Evolutionary conservation across 2,113 vertebrate species (phyloP).

Genomic region (Poicephalus gulielmi): DNA sequence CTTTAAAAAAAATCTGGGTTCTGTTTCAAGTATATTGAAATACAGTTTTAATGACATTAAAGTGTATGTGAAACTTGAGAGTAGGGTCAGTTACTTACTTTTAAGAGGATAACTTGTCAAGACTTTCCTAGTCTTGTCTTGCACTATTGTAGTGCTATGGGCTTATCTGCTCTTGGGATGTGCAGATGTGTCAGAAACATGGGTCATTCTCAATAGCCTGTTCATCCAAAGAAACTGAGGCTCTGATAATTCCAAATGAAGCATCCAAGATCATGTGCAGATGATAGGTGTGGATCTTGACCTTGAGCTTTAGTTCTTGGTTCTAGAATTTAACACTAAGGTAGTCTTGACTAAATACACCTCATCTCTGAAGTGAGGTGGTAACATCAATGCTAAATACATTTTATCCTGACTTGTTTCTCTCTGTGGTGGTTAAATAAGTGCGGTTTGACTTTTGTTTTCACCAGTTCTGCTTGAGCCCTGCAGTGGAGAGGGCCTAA

Average conservation of each 20-base stretch:
- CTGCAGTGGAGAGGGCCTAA: neutral
- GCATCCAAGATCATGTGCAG: neutral
- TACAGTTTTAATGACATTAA: neutral
- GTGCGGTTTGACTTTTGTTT: neutral
- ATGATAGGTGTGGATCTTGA: neutral
- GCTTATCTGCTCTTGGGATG: neutral
- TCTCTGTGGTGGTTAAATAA: neutral
- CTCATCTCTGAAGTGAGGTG: neutral
- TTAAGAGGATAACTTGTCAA: neutral
- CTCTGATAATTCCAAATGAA: neutral
- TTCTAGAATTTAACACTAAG: neutral
- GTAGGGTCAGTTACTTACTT: neutral
- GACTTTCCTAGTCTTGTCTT: neutral
- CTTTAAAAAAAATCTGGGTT: neutral
- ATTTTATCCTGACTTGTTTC: neutral
- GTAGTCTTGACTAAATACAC: neutral
- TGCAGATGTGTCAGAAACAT: neutral
- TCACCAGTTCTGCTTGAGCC: neutral
- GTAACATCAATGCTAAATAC: neutral
- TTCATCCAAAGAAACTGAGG: neutral
- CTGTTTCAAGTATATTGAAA: neutral
- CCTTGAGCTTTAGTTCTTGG: neutral
- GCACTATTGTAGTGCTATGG: neutral
- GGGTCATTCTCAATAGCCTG: neutral
- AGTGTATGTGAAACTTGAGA: neutral